phyloP scores from a whole-genome alignment of 2,888 invertebrate species.

The Acanthoscelides obtectus region DNA sequence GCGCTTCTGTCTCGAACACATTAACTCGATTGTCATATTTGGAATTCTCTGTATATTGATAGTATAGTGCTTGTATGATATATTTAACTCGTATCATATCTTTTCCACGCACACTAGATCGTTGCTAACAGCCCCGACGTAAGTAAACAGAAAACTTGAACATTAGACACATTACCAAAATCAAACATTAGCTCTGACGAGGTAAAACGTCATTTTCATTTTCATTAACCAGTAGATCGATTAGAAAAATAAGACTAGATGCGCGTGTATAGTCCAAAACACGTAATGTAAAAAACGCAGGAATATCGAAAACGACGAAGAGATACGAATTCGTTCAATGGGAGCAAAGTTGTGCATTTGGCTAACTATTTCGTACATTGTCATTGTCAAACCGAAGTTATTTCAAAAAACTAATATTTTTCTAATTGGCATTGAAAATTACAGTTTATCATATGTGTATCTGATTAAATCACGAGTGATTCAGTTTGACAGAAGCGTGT shows the following conservation, averaged over 20 bases:
- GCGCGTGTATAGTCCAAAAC: neutral
- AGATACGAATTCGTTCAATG: too few species aligned
- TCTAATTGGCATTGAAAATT: too few species aligned
- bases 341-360: too few species aligned
- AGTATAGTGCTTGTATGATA: neutral
- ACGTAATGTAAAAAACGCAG: neutral
- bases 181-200: neutral
- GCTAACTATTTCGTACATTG: too few species aligned
- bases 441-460: too few species aligned
- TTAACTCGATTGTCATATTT: too few species aligned
- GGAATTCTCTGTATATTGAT: neutral
- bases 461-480: too few species aligned
- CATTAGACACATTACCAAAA: neutral
- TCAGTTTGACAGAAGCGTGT: too few species aligned
- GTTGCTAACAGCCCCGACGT: constrained; percentile 34
- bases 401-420: too few species aligned
- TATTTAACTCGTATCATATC: constrained; percentile 11
- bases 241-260: neutral
- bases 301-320: too few species aligned
- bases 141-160: constrained; percentile 22
- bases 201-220: neutral
- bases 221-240: neutral
- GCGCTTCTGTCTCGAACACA: too few species aligned
- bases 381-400: too few species aligned
- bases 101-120: constrained; percentile 27